Evolutionary conservation across 2,113 vertebrate genomes (phyloP).

Genomic region (Tragelaphus strepsiceros): DNA sequence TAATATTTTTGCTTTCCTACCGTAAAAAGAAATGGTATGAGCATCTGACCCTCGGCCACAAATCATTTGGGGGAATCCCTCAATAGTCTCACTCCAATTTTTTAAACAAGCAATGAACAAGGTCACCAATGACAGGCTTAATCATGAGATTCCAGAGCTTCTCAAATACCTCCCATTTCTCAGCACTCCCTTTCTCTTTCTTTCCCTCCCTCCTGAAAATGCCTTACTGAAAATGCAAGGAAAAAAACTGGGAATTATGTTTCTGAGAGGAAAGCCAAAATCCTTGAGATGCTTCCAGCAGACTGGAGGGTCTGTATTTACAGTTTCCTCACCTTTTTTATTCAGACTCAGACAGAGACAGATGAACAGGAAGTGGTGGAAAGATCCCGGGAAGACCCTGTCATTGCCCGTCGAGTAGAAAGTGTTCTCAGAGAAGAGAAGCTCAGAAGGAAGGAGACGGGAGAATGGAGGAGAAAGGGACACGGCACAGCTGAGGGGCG

Average conservation of each 20-base stretch:
- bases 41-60: background rate
- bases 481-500: accelerated
- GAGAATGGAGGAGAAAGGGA: background rate
- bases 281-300: background rate
- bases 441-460: background rate
- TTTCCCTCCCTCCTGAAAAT: background rate
- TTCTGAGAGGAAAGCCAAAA: background rate
- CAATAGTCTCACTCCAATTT: background rate
- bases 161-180: background rate
- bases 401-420: background rate
- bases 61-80: background rate
- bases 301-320: background rate
- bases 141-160: background rate
- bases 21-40: background rate
- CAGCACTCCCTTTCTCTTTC: background rate
- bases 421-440: background rate
- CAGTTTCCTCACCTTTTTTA: background rate
- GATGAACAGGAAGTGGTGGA: background rate
- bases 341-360: background rate
- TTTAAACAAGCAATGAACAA: background rate
- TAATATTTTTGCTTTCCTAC: background rate
- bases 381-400: background rate
- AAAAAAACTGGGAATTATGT: background rate
- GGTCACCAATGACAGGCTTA: background rate
- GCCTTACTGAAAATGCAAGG: background rate